Evolutionary conservation across 2,113 vertebrate genomes (phyloP), one percentile per base, ranked within the genome.

Genomic region (Ptychochromis oligacanthus): DNA sequence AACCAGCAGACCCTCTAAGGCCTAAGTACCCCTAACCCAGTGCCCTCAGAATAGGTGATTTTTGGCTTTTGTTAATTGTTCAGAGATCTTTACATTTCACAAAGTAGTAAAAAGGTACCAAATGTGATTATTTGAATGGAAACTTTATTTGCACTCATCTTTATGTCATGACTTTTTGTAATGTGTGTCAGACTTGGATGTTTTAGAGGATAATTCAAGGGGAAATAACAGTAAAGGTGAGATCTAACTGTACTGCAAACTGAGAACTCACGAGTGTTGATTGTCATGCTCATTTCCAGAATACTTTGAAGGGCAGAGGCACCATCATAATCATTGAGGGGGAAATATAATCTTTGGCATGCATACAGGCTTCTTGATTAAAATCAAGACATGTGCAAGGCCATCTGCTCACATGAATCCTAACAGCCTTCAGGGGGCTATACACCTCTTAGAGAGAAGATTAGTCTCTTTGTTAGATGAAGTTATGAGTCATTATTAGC

Each of bases 331-430:
- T 2, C 4, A 52, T 36, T 49, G 17, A 54, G 40, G 17, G 40
- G 46, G 55, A 20, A 18, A 61, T 46, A 79, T 72, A 24, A 54
- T 60, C 31, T 28, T 36, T 67, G 17, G 64, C 56, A 56, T 40
- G 84, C 28, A 6, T 46, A 72, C 46, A 46, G 52, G 46, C 67
- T 54, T 31, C 26, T 54, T 54, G 67, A 72, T 72, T 72, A 72
- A 72, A 72, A 72, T 54, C 67, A 72, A 72, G 67, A 72, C 46
- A 72, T 72, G 67, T 54, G 67, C 67, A 54, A 18, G n/a, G 24
- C 81, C 79, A 81, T 84, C 75, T 87, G 84, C 65, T 82, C 84
- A 38, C 59, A 78, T 28, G 74, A 81, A 56, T 36, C 65, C 80
- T 26, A 2, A 9, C n/a, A 11, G 62, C 75, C 79, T 72, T 72